Base-by-base conservation (phyloP, 2,113 vertebrate genomes). In the Centropus unirufus region DNA sequence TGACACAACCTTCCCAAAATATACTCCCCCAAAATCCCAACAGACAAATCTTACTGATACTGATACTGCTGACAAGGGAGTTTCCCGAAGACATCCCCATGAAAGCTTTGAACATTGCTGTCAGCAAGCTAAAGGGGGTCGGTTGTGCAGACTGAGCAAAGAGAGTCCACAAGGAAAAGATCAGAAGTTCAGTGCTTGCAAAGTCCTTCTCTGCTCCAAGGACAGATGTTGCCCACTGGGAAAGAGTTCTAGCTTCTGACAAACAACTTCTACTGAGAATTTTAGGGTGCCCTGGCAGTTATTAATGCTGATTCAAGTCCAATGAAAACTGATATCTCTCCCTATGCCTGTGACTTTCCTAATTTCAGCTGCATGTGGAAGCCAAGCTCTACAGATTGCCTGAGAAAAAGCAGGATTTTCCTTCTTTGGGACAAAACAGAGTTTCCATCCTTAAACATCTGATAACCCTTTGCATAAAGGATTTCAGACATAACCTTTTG, bases 401-500 rank as follows among this genome's bases (percentile, higher is more conserved):
- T 86, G 42, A 82, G 58, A 96, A 96, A 95, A 95, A 27, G 66
- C 9, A 14, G 10, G 16, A 73, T 55, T 87, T 88, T 52, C 29
- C 29, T 89, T 88, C 77, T 93, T 96, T 10, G 17, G 6, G 63
- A 93, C 54, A 82, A 79, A 58, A 79, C 13, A 34, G n/a, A 51
- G 57, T 34, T 54, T 68, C 59, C 58, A 70, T 79, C 18, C 87
- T 83, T 85, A 70, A 94, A 96, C 95, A 92, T 17, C 42, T 87
- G 57, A 5, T 78, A 96, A 92, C 22, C 55, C 55, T 46, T 92
- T 42, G 6, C 22, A 52, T 90, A 70, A 94, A 17, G 6, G 58
- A 36, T 68, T 57, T 91, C 54, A 96, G 93, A 96, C 96, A 91
- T 32, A 92, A 14, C 12, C 58, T 88, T 95, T 74, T 88, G 17